A percentile compares a stretch with the other conserved stretches of the same genome.
Evolutionary conservation across 2,888 invertebrate species (phyloP).

Genomic region (Ormyrus rosae): DNA sequence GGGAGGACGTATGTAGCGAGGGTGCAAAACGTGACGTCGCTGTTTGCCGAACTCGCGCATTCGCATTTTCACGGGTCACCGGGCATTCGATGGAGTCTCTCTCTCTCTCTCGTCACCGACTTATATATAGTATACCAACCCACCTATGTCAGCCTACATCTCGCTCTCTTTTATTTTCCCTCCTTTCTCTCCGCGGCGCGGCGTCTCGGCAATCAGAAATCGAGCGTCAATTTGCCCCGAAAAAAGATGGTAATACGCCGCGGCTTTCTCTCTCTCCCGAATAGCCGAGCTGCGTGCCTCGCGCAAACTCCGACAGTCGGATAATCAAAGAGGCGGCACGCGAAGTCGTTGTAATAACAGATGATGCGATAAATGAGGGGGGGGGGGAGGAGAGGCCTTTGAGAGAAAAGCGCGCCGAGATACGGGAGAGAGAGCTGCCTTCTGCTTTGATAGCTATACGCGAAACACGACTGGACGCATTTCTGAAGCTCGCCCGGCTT

Average conservation of each 20-base stretch:
- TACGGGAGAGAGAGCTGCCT: no score
- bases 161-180: background rate
- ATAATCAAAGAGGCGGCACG: no score
- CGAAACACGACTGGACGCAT: no score
- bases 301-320: no score
- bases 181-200: background rate
- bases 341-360: no score
- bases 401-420: no score
- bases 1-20: background rate
- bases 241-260: background rate
- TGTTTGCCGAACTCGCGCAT: slow-evolving; percentile 71
- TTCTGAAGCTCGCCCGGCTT: no score
- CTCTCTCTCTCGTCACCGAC: slow-evolving; percentile 24
- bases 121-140: background rate
- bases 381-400: no score
- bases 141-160: slow-evolving; percentile 30
- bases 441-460: no score
- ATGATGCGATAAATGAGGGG: no score
- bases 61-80: slow-evolving; percentile 72
- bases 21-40: slow-evolving; percentile 64
- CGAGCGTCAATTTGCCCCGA: background rate
- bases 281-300: no score
- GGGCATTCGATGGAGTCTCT: slow-evolving; percentile 65
- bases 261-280: background rate
- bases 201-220: background rate